Evolutionary conservation across 1,140 invertebrate genomes (phyloP), one percentile per base, ranked within the genome.

Genomic region (Drosophila varians): DNA sequence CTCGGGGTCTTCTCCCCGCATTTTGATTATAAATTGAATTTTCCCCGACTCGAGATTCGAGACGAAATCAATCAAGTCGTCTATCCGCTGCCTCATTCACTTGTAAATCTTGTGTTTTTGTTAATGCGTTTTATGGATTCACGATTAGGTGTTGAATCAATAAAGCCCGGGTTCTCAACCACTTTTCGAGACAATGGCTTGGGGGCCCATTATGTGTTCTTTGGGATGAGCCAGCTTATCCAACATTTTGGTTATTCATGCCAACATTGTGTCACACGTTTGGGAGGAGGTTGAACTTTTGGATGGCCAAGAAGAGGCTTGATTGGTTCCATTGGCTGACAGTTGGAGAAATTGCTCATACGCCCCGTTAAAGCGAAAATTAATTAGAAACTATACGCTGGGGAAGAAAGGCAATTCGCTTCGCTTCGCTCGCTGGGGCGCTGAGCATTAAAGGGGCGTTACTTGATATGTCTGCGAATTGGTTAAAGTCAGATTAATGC

Each of bases 11-110:
- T 9, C 18, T 34, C 23, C 21, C 34, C 5, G 45, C 34, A 52
- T 74, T 71, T 57, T 42, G 58, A 77, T 60, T 71, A 71, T 42
- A 86, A 86, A 77, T 86, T 77, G 64, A 86, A 70, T 74, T 87
- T 86, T 56, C 43, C 16, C 26, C 47, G 19, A n/a, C n/a, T n/a
- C n/a, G n/a, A n/a, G 4, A 64, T 51, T 42, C 38, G 66, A 48
- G 56, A 58, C 60, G 58, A 80, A 86, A 80, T 80, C 82, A 86
- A 86, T 86, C 82, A 86, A 52, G 40, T 49, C 46, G 26, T 69
- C 55, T 62, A 56, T 56, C 60, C 23, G 31, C 45, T 31, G 12
- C 31, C 43, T 26, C 26, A 54, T 77, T 72, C 43, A 58, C 58
- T 72, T 76, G 53, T 60, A 56, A 70, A 40, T 71, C 69, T 61